Conservation (phyloP, 1,140 invertebrate species). For the Leptinotarsa lineolata region DNA sequence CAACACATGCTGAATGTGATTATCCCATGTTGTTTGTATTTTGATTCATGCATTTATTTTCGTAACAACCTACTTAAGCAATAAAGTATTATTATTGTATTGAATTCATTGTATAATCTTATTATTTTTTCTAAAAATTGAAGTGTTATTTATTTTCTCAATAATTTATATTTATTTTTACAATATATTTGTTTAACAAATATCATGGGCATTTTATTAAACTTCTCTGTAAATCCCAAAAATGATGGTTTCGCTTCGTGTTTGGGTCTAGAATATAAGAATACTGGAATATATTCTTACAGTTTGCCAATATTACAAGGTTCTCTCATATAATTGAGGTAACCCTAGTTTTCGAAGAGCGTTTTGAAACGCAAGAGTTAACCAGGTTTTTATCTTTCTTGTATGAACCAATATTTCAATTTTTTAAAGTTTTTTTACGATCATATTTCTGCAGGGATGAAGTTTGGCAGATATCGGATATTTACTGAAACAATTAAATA, state of each 20-base stretch:
- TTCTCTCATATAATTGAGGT: no score
- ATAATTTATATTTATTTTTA: constrained; percentile 29
- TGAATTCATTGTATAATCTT: constrained; percentile 26
- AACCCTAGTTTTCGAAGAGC: no score
- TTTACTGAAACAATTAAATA: no score
- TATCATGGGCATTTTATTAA: background rate
- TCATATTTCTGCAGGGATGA: no score
- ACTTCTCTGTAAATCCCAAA: background rate
- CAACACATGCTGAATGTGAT: constrained; percentile 11
- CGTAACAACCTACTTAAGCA: constrained; percentile 19
- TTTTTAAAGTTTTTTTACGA: no score
- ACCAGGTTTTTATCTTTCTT: no score
- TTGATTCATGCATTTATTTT: background rate
- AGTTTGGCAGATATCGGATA: no score
- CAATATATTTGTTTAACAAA: constrained; percentile 29
- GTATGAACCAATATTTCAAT: no score
- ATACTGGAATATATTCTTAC: background rate
- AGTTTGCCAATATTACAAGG: no score
- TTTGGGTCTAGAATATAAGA: background rate
- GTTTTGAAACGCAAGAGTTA: no score
- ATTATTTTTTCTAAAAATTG: constrained; percentile 14
- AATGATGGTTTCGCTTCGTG: no score
- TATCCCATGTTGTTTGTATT: constrained; percentile 11
- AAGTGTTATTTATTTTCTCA: constrained; percentile 26
- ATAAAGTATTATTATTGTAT: constrained; percentile 28